Conservation (phyloP, 2,797 vertebrate genomes). For the Gila robusta region DNA sequence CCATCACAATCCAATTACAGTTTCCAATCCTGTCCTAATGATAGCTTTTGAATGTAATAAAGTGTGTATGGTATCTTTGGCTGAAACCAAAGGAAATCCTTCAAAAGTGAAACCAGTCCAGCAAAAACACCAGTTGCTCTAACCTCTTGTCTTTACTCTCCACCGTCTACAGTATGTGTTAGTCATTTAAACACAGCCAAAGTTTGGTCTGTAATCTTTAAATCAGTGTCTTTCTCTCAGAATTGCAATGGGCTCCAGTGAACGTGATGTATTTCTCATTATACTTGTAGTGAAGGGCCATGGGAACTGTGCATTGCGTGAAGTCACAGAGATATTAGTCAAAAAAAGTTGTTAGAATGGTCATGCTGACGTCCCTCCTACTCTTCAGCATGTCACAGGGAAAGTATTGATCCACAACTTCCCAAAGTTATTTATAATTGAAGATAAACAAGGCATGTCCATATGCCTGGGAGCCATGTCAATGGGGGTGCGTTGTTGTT, state of each 20-base stretch:
- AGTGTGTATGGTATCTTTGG: conserved; percentile 80
- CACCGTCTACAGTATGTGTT: conserved; percentile 38
- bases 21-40: conserved; percentile 80
- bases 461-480: conserved; percentile 76
- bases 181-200: conserved; percentile 46
- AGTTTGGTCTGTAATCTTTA: conserved; percentile 54
- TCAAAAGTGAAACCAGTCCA: conserved; percentile 74
- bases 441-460: conserved; percentile 80
- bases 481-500: conserved; percentile 64
- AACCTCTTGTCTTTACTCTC: conserved; percentile 72
- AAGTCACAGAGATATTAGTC: conserved; percentile 71
- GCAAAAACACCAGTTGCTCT: conserved; percentile 75
- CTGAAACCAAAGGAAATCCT: conserved; percentile 80
- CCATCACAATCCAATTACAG: conserved; percentile 78
- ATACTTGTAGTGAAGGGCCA: conserved; percentile 65
- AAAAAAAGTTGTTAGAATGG: conserved; percentile 76
- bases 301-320: conserved; percentile 75
- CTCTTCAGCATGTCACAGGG: conserved; percentile 67
- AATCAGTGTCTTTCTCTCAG: conserved; percentile 56
- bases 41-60: conserved; percentile 82
- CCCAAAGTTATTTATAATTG: conserved; percentile 84
- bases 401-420: conserved; percentile 82
- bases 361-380: conserved; percentile 71
- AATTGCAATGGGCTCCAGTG: conserved; percentile 49
- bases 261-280: conserved; percentile 68